Conservation (phyloP, 2,797 vertebrate species). For the Sciurus vulgaris region DNA sequence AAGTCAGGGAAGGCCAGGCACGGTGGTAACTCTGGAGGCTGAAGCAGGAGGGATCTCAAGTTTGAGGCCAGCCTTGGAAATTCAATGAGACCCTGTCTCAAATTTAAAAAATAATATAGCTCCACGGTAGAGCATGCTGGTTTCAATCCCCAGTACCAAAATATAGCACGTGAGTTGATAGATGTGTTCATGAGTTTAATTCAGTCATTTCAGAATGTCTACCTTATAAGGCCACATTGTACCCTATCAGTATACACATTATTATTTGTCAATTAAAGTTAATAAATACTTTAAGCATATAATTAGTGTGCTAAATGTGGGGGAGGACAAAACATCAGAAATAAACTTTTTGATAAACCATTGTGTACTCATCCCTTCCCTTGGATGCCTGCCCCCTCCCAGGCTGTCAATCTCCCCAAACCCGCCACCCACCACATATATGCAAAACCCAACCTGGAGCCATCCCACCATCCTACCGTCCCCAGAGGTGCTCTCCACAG, state of each 20-base stretch:
- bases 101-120: no score
- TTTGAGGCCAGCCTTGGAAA: no score
- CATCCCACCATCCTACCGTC: no score
- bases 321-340: background rate
- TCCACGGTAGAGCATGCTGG: no score
- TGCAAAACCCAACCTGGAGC: background rate
- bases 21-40: fast-evolving
- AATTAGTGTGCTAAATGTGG: background rate
- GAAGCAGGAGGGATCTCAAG: background rate
- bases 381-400: background rate
- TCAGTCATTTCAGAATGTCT: background rate
- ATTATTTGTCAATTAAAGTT: background rate
- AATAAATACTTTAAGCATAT: background rate
- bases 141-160: background rate
- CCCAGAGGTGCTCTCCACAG: background rate
- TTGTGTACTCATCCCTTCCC: background rate
- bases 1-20: background rate
- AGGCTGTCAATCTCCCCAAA: background rate
- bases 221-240: background rate
- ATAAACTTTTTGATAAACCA: background rate
- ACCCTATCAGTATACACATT: background rate
- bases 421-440: fast-evolving
- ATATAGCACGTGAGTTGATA: background rate
- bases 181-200: background rate
- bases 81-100: no score